Evolutionary conservation across 2,888 invertebrate species (phyloP), one percentile per base, ranked within the genome.

Genomic region (Diogma glabrata): DNA sequence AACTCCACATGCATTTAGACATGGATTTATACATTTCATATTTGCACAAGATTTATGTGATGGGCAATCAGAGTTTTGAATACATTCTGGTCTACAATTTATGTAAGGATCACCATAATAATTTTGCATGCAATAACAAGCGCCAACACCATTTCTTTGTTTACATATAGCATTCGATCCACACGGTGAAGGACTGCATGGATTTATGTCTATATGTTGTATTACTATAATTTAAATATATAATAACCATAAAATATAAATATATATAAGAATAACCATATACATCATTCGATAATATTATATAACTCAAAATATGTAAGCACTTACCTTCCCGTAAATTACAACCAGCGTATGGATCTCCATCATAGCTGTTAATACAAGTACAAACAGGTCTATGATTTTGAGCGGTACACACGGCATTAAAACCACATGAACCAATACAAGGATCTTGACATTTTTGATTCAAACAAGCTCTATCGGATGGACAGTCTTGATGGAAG

Each of bases 61-160:
- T 6, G 81, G 74, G 68, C 91, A 92, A 61, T 92, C 90, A 8
- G 84, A 81, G 66, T 90, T 90, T 59, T 85, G 77, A n/a, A 88
- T 81, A 66, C 91, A 91, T 75, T 91, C 89, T 22, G 90, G 90
- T 63, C 87, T 76, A 67, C 91, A 91, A 62, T 86, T 85, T 40
- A 83, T 73, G 61, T 90, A 88, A 2, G 90, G 90, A 72, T 90
- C 88, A 49, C 91, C 90, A 61, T 81, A 84, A 67, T 87, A 90
- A 61, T 87, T 87, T 52, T 82, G 77, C 56, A 87, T 72, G 70
- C 90, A 91, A 55, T 79, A 75, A 67, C 90, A 91, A 55, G 89
- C 86, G 46, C 88, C 89, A 52, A 82, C 82, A 58, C 84, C 85
- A 62, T 84, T 80, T 61, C 81, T 76, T 71, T 87, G 86, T 68